phyloP scores from a whole-genome alignment of 2,113 vertebrate species.

The Vulpes ferrilata region DNA sequence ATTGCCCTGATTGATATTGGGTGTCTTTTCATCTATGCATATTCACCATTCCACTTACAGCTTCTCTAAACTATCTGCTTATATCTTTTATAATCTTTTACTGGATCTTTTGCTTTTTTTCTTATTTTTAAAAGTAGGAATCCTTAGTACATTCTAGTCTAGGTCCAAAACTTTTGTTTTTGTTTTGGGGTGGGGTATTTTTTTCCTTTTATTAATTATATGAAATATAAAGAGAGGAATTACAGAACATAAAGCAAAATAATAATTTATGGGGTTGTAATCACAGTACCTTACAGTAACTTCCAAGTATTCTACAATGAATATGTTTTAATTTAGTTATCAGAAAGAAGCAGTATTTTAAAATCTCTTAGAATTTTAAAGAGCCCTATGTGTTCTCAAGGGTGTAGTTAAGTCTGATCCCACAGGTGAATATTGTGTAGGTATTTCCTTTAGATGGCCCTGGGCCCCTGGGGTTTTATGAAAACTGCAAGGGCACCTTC shows the following conservation, averaged over 20 bases:
- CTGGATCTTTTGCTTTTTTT: background rate
- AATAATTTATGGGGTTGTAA: background rate
- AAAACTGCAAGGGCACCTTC: background rate
- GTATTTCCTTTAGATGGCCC: background rate
- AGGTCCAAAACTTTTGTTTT: background rate
- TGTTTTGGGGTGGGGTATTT: background rate
- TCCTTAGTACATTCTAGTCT: background rate
- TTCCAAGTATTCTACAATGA: background rate
- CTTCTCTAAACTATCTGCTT: background rate
- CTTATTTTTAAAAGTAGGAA: background rate
- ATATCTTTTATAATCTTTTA: background rate
- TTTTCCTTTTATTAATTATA: background rate
- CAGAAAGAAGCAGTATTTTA: background rate
- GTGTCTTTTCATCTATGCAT: background rate
- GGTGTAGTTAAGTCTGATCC: background rate
- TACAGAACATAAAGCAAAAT: background rate
- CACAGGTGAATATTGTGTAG: background rate
- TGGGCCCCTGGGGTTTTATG: background rate
- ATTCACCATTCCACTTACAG: background rate
- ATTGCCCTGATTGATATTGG: background rate
- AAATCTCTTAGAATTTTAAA: background rate
- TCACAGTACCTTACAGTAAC: background rate
- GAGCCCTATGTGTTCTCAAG: background rate
- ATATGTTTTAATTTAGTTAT: background rate
- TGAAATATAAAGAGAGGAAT: background rate